Conservation (phyloP, 2,113 vertebrate genomes). For the Phodopus roborovskii region DNA sequence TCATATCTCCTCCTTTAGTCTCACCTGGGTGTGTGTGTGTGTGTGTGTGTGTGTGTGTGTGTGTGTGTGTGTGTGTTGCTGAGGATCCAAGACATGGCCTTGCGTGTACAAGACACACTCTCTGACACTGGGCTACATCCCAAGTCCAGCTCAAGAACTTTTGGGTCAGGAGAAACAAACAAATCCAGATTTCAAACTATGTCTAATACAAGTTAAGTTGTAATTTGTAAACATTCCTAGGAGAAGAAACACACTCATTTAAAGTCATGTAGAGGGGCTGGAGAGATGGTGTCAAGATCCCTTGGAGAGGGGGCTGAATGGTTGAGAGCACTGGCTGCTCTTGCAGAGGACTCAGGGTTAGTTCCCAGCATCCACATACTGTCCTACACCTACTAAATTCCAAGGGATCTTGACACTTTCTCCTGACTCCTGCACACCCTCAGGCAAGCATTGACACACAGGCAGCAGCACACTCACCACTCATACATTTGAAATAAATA, state of each 20-base stretch:
- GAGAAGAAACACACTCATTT: background rate
- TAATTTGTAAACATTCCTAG: slow-evolving; percentile 50
- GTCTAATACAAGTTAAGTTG: slow-evolving; percentile 17
- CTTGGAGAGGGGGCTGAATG: no score
- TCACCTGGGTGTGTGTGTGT: background rate
- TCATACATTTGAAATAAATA: background rate
- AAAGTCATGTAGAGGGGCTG: background rate
- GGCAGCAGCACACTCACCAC: background rate
- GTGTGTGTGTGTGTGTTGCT: background rate
- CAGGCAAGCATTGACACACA: no score
- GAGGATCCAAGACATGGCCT: background rate
- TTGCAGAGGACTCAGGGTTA: background rate
- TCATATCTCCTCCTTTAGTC: background rate
- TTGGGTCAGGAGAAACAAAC: background rate
- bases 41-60: background rate
- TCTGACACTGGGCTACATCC: background rate
- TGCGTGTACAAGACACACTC: background rate
- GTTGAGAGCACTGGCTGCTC: background rate
- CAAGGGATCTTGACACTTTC: background rate
- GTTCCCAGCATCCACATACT: background rate
- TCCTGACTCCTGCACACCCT: background rate
- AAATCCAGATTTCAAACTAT: slow-evolving; percentile 22
- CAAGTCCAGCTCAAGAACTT: background rate
- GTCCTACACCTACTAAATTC: background rate
- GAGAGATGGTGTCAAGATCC: no score